These are phyloP conservation scores for Scarus forsteni DNA, from an alignment of 2,797 vertebrate genomes.

Conservation along the genomic window DNA sequence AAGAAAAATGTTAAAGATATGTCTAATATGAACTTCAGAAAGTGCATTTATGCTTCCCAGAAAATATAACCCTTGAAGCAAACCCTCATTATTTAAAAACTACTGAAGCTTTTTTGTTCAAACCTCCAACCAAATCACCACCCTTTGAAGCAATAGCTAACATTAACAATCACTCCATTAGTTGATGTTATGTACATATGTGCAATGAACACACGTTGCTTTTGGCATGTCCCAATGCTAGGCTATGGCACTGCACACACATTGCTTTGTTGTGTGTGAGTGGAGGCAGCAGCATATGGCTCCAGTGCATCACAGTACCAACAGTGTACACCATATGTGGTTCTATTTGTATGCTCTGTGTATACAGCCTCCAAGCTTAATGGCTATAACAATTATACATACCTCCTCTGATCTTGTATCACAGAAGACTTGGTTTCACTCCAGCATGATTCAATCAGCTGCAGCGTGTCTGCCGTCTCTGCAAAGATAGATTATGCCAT, in stretches of 20 bases:
- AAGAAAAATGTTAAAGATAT: no score
- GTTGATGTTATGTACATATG: conserved; percentile 5
- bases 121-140: background rate
- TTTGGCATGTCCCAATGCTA: conserved; percentile 24
- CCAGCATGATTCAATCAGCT: conserved; percentile 69
- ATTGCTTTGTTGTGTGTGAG: conserved; percentile 45
- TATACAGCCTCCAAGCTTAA: conserved; percentile 54
- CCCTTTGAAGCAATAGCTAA: conserved; percentile 14
- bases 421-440: conserved; percentile 60
- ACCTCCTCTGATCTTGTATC: conserved; percentile 70
- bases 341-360: conserved; percentile 41
- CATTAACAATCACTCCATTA: background rate
- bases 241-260: conserved; percentile 39
- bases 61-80: no score
- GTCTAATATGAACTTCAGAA: no score
- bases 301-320: conserved; percentile 38
- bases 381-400: conserved; percentile 64
- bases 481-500: conserved; percentile 73
- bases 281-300: conserved; percentile 61
- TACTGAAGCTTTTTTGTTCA: background rate
- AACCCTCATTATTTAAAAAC: no score
- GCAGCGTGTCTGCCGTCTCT: conserved; percentile 52
- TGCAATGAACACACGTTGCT: conserved; percentile 22
- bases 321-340: conserved; percentile 63
- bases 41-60: no score